A percentile compares a stretch with the other conserved stretches of the same genome.
phyloP scores from a whole-genome alignment of 2,113 vertebrate species.

The Hydropotes inermis region DNA sequence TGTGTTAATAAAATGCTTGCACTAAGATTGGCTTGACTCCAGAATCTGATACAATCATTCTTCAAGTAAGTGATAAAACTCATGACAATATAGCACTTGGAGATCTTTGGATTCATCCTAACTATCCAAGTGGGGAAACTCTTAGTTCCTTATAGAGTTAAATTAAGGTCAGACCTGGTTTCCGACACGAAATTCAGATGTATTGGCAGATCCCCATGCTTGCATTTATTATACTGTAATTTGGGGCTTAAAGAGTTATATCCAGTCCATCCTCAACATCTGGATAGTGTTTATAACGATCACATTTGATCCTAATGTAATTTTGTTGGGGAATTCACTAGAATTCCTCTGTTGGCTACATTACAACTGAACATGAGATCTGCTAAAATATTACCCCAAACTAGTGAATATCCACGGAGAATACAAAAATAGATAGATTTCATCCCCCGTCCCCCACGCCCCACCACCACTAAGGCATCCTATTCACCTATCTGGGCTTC shows the following conservation, averaged over 20 bases:
- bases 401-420: constrained; percentile 69
- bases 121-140: constrained; percentile 71
- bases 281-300: constrained; percentile 78
- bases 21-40: constrained; percentile 62
- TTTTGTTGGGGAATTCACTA: constrained; percentile 79
- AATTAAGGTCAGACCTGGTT: constrained; percentile 77
- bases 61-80: constrained; percentile 63
- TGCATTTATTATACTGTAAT: constrained; percentile 79
- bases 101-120: constrained; percentile 45
- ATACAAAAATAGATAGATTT: constrained; percentile 68
- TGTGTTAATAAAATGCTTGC: constrained; percentile 72
- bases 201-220: constrained; percentile 76
- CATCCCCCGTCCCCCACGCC: neutral
- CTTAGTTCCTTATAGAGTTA: constrained; percentile 71
- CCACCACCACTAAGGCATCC: neutral
- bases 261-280: constrained; percentile 77
- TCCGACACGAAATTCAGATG: constrained; percentile 76
- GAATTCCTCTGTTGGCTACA: constrained; percentile 77
- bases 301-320: constrained; percentile 80
- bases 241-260: constrained; percentile 80
- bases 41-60: constrained; percentile 44
- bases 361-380: constrained; percentile 78
- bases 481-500: constrained; percentile 34
- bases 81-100: constrained; percentile 33
- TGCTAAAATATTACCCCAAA: constrained; percentile 75